Conservation (phyloP, 2,888 invertebrate genomes). For the Fabriciana adippe region DNA sequence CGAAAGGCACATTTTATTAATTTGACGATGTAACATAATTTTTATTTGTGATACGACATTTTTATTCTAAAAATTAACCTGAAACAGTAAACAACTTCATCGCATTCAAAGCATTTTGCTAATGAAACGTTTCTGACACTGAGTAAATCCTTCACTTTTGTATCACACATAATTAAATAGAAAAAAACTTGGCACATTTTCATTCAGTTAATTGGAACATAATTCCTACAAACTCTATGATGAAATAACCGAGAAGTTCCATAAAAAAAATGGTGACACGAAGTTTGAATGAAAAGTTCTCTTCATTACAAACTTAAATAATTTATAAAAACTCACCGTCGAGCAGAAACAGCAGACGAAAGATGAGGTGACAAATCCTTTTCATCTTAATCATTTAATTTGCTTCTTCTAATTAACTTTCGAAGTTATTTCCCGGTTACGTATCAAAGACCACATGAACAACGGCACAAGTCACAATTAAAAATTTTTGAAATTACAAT, state of each 20-base stretch:
- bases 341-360: slow-evolving; percentile 68
- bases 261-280: slow-evolving; percentile 23
- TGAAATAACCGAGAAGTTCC: slow-evolving; percentile 35
- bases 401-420: slow-evolving; percentile 46
- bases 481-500: slow-evolving; percentile 22
- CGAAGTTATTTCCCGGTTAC: slow-evolving; percentile 22
- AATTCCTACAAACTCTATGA: slow-evolving; percentile 37
- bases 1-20: too few relatives aligned
- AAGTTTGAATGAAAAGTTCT: slow-evolving; percentile 35
- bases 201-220: slow-evolving; percentile 38
- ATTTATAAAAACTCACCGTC: slow-evolving; percentile 57
- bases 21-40: neutral
- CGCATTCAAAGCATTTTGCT: slow-evolving; percentile 1
- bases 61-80: neutral
- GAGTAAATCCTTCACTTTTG: neutral
- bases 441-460: slow-evolving; percentile 19
- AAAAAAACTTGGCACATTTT: slow-evolving; percentile 22
- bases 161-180: slow-evolving; percentile 12
- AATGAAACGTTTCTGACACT: neutral
- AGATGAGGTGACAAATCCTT: slow-evolving; percentile 74
- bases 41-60: neutral
- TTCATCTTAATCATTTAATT: slow-evolving; percentile 67
- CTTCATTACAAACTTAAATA: slow-evolving; percentile 22
- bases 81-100: neutral
- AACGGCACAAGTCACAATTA: slow-evolving; percentile 29